Evolutionary conservation across 2,113 vertebrate genomes (phyloP), one percentile per base, ranked within the genome.

Genomic region (Myxocyprinus asiaticus): DNA sequence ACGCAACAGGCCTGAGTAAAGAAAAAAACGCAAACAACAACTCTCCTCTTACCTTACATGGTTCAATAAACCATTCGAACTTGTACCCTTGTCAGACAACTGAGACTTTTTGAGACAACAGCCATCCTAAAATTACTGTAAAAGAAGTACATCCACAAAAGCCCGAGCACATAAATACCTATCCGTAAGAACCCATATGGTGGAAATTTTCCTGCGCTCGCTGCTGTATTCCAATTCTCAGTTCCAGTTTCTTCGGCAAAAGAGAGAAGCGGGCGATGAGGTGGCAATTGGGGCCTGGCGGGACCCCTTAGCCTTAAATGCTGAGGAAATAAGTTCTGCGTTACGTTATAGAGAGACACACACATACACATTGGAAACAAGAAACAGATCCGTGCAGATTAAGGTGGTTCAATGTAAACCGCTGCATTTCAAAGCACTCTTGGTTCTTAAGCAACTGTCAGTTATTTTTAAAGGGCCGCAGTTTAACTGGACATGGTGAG

Each of bases 151-250:
- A 98, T 96, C 96, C 96, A 98, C 98, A 98, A 96, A 97, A 97
- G 96, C 97, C 96, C 96, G 94, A 96, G 92, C 94, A 96, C 96
- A 98, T 98, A 99, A 99, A 99, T 99, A 99, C 98, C 98, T 99
- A 99, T 98, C 96, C 95, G 96, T 90, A 96, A 99, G 98, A 98
- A 97, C 96, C 95, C 96, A 97, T 97, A 98, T 92, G 96, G 96
- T 94, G 87, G 96, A 94, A 94, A 96, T 96, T 97, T 93, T 96
- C 95, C 96, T 96, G 93, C 94, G 95, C 95, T 97, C 95, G 95
- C 94, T 96, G 95, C 95, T 97, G 95, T 98, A 96, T 93, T 95
- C 94, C 96, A 96, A 94, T 94, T 95, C 96, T 96, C 96, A 95
- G 95, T 88, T 91, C 91, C 90, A 94, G 95, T 95, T 90, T 93